phyloP scores from a whole-genome alignment of 2,797 vertebrate genomes.

The Pterois miles region DNA sequence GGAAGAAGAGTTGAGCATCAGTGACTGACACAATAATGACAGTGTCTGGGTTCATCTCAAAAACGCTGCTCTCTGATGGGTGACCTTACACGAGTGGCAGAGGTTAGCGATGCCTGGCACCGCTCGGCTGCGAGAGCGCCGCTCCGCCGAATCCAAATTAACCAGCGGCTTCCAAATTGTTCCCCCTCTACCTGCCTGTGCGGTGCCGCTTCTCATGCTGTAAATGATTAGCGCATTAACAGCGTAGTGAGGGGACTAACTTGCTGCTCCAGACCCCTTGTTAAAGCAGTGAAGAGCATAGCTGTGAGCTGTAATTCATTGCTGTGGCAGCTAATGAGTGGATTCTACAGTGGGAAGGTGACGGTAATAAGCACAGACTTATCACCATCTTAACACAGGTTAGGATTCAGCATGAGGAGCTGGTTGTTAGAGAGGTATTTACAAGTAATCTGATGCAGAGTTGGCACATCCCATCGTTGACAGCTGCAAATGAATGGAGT shows the following conservation, averaged over 20 bases:
- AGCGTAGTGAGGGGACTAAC: constrained; percentile 60
- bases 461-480: constrained; percentile 11
- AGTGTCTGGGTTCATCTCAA: constrained; percentile 37
- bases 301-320: constrained; percentile 69
- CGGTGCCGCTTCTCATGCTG: constrained; percentile 30
- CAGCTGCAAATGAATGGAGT: constrained; percentile 16
- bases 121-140: constrained; percentile 9
- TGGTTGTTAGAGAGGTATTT: constrained; percentile 36
- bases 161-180: constrained; percentile 49
- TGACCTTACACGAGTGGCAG: constrained; percentile 55
- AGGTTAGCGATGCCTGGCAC: constrained; percentile 46
- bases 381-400: constrained; percentile 53
- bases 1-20: constrained; percentile 47
- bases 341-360: constrained; percentile 64
- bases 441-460: constrained; percentile 38
- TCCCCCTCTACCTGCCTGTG: constrained; percentile 40
- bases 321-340: constrained; percentile 70
- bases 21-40: constrained; percentile 68
- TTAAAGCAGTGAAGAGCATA: constrained; percentile 62
- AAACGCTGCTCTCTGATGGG: constrained; percentile 54
- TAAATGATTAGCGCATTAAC: constrained; percentile 75
- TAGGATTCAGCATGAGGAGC: constrained; percentile 33
- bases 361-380: constrained; percentile 61
- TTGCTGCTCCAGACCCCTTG: constrained; percentile 69
- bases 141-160: constrained; percentile 56